Percentiles rank a stretch among this genome's conserved stretches.
Evolutionary conservation across 2,888 invertebrate genomes (phyloP).

Genomic region (Vanessa cardui): DNA sequence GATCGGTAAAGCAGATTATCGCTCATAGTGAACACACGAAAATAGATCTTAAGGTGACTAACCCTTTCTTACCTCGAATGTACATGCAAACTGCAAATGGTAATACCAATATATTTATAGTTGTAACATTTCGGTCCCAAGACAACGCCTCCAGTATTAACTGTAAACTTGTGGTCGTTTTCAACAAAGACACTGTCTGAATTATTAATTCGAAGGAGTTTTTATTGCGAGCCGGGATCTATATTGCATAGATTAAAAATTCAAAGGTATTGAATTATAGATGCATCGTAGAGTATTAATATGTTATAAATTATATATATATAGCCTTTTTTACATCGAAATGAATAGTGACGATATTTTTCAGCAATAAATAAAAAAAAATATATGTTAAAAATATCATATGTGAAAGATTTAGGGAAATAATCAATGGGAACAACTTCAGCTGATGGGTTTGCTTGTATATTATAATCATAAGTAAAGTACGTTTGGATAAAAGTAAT

Average conservation of each 20-base stretch:
- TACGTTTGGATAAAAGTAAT: neutral
- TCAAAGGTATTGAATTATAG: neutral
- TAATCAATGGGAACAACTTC: no score
- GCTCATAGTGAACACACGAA: no score
- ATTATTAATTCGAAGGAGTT: slow-evolving; percentile 27
- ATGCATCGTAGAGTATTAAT: neutral
- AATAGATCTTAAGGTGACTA: no score
- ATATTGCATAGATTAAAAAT: slow-evolving; percentile 10
- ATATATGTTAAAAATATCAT: no score
- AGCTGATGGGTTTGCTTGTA: no score
- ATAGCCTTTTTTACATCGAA: neutral
- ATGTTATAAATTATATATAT: neutral
- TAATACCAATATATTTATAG: slow-evolving; percentile 1
- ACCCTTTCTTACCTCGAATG: no score
- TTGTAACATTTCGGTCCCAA: slow-evolving; percentile 37
- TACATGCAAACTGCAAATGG: no score
- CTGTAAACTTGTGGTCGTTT: slow-evolving; percentile 36
- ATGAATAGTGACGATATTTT: no score
- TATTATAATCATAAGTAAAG: no score
- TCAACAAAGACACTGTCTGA: slow-evolving; percentile 32
- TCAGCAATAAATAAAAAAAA: no score
- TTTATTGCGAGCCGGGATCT: slow-evolving; percentile 18
- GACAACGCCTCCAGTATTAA: slow-evolving; percentile 32
- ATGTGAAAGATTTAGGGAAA: no score
- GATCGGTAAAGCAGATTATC: no score